Evolutionary conservation across 2,888 invertebrate species (phyloP), one percentile per base, ranked within the genome.

Genomic region (Protodeltote pygarga): DNA sequence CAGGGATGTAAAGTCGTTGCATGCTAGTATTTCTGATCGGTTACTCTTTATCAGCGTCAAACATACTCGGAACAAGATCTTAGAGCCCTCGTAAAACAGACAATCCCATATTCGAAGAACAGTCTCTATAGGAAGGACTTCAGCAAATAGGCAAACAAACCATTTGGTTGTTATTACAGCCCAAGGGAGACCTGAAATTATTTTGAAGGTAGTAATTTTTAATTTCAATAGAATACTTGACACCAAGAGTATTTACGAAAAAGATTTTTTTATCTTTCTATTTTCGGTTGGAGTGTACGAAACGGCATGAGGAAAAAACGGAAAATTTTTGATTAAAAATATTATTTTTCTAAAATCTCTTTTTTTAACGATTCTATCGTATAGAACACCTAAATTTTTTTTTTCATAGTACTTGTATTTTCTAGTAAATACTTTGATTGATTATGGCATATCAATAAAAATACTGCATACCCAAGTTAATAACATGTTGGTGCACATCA

Each of bases 71-170:
- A 98, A 97, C 62, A 99, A 92, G 65, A 98, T 95, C 90, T 98
- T 98, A 49, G 96, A 96, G 27, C 98, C 98, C 87, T 99, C 98
- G 71, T 96, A 96, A 89, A 99, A 98, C 49, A 98, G 89, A 77
- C 98, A 98, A 86, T 99, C 98, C 98, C 98, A 98, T 86, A 98
- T 96, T 75, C 98, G 93, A 13, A 98, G 92, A 25, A 98, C 98
- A 4, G 98, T 98, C 94, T 98, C 98, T 47, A 97, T 95, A 0
- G 98, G 98, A 50, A 98, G 93, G 40, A 98, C 98, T 92, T 98
- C 98, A 37, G 97, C 97, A 87, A 96, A 98, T 35, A 98, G 92
- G 79, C 98, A 98, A 70, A 98, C 96, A 81, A 98, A 98, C 98
- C 98, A 98, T 89, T 98, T 98, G 47, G 98, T 98, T 16, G 96